Conservation (phyloP, 1,140 invertebrate species). For the Sarcophaga peregrina region DNA sequence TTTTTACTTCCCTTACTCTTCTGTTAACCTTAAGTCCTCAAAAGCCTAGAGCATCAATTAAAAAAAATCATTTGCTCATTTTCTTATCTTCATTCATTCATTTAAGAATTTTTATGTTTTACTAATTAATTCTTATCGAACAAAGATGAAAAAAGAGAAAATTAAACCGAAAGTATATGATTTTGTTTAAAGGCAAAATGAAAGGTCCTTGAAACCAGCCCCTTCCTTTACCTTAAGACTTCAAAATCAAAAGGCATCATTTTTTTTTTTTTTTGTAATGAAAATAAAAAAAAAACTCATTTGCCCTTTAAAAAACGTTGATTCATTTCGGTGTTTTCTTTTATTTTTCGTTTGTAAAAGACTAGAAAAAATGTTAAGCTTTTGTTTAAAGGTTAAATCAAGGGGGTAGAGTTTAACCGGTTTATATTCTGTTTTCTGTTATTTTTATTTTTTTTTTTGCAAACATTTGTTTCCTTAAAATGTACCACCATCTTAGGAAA, state of each 20-base stretch:
- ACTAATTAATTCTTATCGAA: too few relatives aligned
- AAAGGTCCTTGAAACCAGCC: neutral
- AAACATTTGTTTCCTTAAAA: neutral
- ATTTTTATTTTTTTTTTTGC: neutral
- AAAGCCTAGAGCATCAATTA: neutral
- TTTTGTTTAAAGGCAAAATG: neutral
- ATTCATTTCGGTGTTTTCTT: neutral
- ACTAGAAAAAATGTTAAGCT: neutral
- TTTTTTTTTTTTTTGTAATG: neutral
- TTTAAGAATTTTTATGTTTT: too few relatives aligned
- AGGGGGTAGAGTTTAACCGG: neutral
- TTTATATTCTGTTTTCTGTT: neutral
- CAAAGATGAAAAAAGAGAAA: too few relatives aligned
- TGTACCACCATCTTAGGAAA: neutral
- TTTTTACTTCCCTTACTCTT: too few relatives aligned
- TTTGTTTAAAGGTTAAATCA: neutral
- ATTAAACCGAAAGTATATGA: neutral
- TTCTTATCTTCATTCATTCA: neutral
- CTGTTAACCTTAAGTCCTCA: neutral
- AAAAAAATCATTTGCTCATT: neutral
- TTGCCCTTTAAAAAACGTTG: neutral
- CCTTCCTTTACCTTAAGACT: neutral
- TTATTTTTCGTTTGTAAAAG: neutral
- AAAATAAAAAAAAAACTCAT: neutral
- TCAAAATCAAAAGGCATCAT: conserved; percentile 1